Evolutionary conservation across 2,113 vertebrate species (phyloP), one percentile per base, ranked within the genome.

Genomic region (Mormoops blainvillei): DNA sequence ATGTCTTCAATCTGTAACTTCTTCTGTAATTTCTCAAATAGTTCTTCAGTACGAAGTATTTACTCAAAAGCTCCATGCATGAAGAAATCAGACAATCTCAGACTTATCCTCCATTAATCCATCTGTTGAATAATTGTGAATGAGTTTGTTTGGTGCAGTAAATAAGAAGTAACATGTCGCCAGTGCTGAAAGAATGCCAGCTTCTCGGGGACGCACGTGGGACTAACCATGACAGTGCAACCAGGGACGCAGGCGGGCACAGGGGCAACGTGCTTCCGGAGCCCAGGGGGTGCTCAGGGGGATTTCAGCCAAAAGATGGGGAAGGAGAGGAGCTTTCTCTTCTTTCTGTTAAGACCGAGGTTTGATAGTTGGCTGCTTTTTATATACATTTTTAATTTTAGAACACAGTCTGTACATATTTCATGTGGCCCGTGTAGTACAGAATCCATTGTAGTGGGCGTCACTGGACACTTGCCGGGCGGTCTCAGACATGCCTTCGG

Each of bases 11-110:
- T 33, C 65, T 85, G 50, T 56, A 48, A 56, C 33, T 10, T 80
- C 85, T 93, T 65, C n/a, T 63, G 0, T 76, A 76, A 65, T 80
- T 85, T 87, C 12, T 89, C 45, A 82, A 50, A 33, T 56, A 54
- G 7, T 77, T 87, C 43, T 84, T 91, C 18, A 91, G 61, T 63
- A 54, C 4, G 45, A 74, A 83, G 14, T 5, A 52, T 80, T 43
- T 68, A 61, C 41, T 74, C 26, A 88, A 54, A 74, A 24, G 22
- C n/a, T 24, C 87, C 58, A 8, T 76, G 41, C 68, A 54, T 68
- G 33, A 77, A 95, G 19, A 12, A 80, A 84, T 61, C 61, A 36
- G 31, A 36, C 65, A 38, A 91, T 36, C 19, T 63, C 36, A 88
- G 36, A 50, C 11, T 50, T 31, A 48, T 56, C 43, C 63, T 45